Conservation (phyloP, 1,140 invertebrate genomes). For the Episyrphus balteatus region DNA sequence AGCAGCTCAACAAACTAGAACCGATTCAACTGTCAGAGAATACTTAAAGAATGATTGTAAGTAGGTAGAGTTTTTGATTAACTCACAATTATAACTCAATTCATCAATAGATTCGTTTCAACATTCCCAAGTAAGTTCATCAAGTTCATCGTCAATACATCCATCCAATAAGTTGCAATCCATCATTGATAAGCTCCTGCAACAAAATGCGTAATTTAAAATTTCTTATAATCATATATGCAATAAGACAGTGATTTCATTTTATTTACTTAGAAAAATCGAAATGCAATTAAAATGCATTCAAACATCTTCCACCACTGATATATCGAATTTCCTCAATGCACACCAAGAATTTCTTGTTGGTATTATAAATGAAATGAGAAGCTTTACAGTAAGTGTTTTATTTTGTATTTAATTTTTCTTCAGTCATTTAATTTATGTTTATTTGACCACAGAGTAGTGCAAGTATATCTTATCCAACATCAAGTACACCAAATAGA, state of each 20-base stretch:
- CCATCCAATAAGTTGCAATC: constrained; percentile 13
- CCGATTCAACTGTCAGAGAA: constrained; percentile 2
- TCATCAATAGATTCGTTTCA: no score
- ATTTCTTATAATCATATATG: neutral
- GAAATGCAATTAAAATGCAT: constrained; percentile 21
- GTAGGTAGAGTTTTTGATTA: no score
- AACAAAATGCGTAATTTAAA: constrained; percentile 24
- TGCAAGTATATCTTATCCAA: constrained; percentile 4
- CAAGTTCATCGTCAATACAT: no score
- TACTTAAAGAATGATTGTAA: no score
- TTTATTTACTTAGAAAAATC: constrained; percentile 18
- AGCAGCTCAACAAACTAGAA: neutral
- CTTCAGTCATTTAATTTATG: neutral
- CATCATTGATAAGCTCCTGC: constrained; percentile 25
- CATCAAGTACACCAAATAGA: constrained; percentile 11
- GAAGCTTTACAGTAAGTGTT: constrained; percentile 23
- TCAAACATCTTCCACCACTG: constrained; percentile 14
- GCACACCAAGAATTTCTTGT: constrained; percentile 26
- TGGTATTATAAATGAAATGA: constrained; percentile 32
- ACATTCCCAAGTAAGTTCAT: no score
- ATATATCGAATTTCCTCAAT: constrained; percentile 25
- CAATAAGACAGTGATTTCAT: neutral
- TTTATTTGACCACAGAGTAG: constrained; percentile 1
- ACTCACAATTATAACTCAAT: no score
- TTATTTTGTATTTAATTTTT: neutral